These are phyloP conservation scores for Bagarius yarrelli DNA, from an alignment of 2,113 vertebrate genomes.

Conservation along the genomic window DNA sequence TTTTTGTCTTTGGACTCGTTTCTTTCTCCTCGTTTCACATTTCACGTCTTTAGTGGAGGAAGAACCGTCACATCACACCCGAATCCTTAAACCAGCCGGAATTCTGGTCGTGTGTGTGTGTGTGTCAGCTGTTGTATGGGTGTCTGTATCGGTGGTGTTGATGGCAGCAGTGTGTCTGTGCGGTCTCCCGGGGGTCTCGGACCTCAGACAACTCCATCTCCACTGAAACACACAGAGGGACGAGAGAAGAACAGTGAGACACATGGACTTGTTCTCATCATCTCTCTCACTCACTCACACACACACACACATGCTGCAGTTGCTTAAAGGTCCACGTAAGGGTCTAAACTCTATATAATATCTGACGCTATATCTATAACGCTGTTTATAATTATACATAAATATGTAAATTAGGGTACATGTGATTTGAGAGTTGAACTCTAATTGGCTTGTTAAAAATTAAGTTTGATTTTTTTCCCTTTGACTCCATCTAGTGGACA, in stretches of 20 bases:
- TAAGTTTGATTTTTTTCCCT: no score
- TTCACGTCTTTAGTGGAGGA: no score
- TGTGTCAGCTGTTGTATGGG: background rate
- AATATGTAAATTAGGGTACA: no score
- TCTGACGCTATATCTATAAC: no score
- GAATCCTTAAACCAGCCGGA: no score
- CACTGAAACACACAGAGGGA: background rate
- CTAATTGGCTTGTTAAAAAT: no score
- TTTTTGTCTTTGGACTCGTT: background rate
- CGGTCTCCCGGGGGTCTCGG: background rate
- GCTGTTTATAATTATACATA: no score
- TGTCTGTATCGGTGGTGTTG: background rate
- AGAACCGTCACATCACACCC: no score
- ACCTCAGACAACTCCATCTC: conserved; percentile 15
- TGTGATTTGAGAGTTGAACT: no score
- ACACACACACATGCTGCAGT: background rate
- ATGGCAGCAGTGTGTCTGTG: background rate
- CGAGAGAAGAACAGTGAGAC: background rate
- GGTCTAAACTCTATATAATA: no score
- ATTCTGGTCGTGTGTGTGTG: conserved; percentile 5
- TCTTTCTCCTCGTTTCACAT: background rate
- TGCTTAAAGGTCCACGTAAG: no score
- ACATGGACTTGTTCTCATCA: background rate
- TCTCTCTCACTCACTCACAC: background rate
- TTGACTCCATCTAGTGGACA: no score